A percentile compares a stretch with the other conserved stretches of the same genome.
Evolutionary conservation across 2,888 invertebrate species (phyloP).

Genomic region (Gortyna flavago): DNA sequence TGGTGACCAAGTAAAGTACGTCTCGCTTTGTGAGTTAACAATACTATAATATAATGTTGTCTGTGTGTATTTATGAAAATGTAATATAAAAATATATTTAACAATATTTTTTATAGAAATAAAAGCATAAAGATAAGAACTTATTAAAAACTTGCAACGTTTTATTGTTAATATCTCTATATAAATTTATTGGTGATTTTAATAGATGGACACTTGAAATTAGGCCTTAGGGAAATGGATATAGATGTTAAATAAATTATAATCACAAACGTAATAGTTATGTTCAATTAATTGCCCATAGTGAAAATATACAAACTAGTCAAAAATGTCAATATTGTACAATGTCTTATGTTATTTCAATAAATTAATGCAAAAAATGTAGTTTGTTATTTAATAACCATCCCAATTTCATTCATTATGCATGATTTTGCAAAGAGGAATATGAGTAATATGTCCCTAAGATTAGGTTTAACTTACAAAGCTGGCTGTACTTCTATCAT

Average conservation of each 20-base stretch:
- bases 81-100: slow-evolving; percentile 72
- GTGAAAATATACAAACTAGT: slow-evolving; percentile 68
- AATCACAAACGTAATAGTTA: slow-evolving; percentile 71
- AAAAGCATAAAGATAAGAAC: slow-evolving; percentile 53
- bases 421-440: background rate
- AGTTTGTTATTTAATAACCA: slow-evolving; percentile 17
- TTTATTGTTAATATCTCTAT: slow-evolving; percentile 51
- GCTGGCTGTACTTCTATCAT: background rate
- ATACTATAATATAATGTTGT: slow-evolving; percentile 62
- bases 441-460: background rate
- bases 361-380: slow-evolving; percentile 70
- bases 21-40: background rate
- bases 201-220: slow-evolving; percentile 57
- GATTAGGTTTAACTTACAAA: background rate
- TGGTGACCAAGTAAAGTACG: background rate
- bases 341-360: slow-evolving; percentile 73
- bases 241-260: slow-evolving; percentile 64
- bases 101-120: slow-evolving; percentile 71
- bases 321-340: slow-evolving; percentile 73
- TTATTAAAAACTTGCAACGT: slow-evolving; percentile 58
- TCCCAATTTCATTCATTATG: background rate
- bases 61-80: slow-evolving; percentile 72
- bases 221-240: slow-evolving; percentile 71
- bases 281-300: slow-evolving; percentile 73
- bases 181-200: slow-evolving; percentile 47